Percentiles rank a stretch among this genome's conserved stretches.
These are phyloP conservation scores for Leontopithecus rosalia DNA, from an alignment of 2,797 vertebrate species.

Conservation along the genomic window DNA sequence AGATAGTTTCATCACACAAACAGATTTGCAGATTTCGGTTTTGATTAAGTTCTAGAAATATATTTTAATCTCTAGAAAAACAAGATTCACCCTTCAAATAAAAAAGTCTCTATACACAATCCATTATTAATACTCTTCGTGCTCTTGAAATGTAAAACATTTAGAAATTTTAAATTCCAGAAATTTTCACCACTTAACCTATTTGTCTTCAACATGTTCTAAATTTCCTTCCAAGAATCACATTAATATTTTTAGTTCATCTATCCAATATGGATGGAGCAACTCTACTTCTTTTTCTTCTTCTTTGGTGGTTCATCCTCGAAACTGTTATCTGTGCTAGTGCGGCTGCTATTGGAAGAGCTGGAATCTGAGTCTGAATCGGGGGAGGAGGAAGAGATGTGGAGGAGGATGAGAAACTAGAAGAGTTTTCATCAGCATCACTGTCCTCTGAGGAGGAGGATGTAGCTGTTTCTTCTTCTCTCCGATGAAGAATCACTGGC, in stretches of 20 bases:
- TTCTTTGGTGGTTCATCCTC: too few relatives aligned
- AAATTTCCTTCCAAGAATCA: too few relatives aligned
- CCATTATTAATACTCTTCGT: conserved; percentile 70
- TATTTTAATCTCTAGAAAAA: conserved; percentile 16
- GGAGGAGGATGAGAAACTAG: conserved; percentile 82
- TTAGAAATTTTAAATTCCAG: conserved; percentile 6
- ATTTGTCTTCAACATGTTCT: too few relatives aligned
- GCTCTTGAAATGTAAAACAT: conserved; percentile 75
- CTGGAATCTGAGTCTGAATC: too few relatives aligned
- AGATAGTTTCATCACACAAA: conserved; percentile 80
- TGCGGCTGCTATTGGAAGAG: too few relatives aligned
- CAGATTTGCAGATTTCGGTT: conserved; percentile 78
- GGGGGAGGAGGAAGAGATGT: too few relatives aligned
- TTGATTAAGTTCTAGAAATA: conserved; percentile 72
- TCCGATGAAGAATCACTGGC: conserved; percentile 92
- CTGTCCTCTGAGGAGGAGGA: conserved; percentile 90
- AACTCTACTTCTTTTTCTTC: too few relatives aligned
- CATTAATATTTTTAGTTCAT: too few relatives aligned
- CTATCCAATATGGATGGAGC: too few relatives aligned
- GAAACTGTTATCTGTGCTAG: too few relatives aligned
- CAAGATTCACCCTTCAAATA: conserved; percentile 80
- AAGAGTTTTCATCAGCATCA: conserved; percentile 89
- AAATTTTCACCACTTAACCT: too few relatives aligned
- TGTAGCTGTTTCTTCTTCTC: conserved; percentile 91
- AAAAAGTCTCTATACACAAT: conserved; percentile 78